These are phyloP conservation scores for Mesochorus sp. DNA, from an alignment of 2,888 invertebrate species.

Conservation along the genomic window DNA sequence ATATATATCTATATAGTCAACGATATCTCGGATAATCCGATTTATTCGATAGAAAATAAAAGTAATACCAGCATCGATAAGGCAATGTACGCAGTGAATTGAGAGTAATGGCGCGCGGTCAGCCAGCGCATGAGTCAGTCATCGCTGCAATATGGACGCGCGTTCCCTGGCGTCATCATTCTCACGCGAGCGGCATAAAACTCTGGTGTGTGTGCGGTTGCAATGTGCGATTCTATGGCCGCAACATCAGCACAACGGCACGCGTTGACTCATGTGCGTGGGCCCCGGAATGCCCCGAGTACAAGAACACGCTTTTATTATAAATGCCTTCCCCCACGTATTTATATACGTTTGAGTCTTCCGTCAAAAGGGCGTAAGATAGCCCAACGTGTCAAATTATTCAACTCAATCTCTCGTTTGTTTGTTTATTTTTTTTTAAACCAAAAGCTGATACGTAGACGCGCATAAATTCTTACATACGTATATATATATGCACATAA, in stretches of 20 bases:
- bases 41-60: not conserved
- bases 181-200: conserved; percentile 37
- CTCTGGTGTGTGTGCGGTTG: conserved; percentile 34
- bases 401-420: conserved; percentile 64
- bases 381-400: conserved; percentile 27
- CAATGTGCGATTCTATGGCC: conserved; percentile 49
- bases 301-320: conserved; percentile 50
- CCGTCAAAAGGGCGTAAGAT: not conserved
- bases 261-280: conserved; percentile 79
- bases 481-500: conserved; percentile 15
- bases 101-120: conserved; percentile 19
- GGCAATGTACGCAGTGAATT: conserved; percentile 26
- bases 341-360: not conserved
- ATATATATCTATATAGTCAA: not conserved
- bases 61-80: conserved; percentile 4
- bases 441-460: conserved; percentile 60
- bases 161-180: conserved; percentile 66
- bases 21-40: conserved; percentile 11
- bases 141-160: conserved; percentile 56
- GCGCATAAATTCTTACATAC: not conserved
- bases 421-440: too few species aligned
- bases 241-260: conserved; percentile 63
- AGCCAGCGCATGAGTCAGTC: conserved; percentile 63
- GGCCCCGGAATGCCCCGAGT: conserved; percentile 71
- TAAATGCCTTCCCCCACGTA: not conserved